A percentile compares a stretch with the other conserved stretches of the same genome.
Conservation (phyloP, 2,113 vertebrate species). For the Trogon melanurus region DNA sequence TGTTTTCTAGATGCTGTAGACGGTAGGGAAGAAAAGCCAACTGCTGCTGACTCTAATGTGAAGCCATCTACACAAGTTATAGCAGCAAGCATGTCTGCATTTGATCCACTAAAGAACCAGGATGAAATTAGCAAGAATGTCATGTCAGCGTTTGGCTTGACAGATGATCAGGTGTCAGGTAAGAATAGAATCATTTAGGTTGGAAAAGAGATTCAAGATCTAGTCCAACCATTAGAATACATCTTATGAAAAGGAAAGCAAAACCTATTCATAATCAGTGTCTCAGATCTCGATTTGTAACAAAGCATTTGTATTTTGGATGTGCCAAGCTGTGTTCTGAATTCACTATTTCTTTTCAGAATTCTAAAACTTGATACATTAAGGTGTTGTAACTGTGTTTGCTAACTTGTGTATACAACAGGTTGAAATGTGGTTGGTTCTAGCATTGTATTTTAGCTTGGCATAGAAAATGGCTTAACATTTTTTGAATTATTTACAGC, state of each 20-base stretch:
- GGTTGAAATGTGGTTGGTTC: neutral
- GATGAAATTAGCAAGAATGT: slow-evolving; percentile 98
- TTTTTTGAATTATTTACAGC: neutral
- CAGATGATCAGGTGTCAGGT: slow-evolving; percentile 94
- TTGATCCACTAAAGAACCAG: slow-evolving; percentile 98
- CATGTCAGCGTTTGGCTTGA: slow-evolving; percentile 95
- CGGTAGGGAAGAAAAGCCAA: slow-evolving; percentile 86
- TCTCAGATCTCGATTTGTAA: neutral
- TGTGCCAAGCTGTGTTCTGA: neutral
- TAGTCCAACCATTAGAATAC: neutral
- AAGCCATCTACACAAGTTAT: slow-evolving; percentile 93
- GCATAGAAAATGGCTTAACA: neutral
- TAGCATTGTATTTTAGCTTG: neutral
- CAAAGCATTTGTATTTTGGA: neutral
- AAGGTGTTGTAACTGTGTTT: neutral
- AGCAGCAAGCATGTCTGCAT: slow-evolving; percentile 97
- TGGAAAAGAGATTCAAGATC: too few species aligned
- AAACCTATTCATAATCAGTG: neutral
- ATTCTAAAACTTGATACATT: neutral
- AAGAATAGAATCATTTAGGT: slow-evolving; percentile 20
- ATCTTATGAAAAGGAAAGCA: neutral
- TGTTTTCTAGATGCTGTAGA: slow-evolving; percentile 81
- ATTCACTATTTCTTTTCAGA: neutral
- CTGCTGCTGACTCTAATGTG: slow-evolving; percentile 83
- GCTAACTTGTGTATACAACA: neutral